Base-by-base conservation (phyloP, 2,113 vertebrate genomes). In the Cyanoderma ruficeps region DNA sequence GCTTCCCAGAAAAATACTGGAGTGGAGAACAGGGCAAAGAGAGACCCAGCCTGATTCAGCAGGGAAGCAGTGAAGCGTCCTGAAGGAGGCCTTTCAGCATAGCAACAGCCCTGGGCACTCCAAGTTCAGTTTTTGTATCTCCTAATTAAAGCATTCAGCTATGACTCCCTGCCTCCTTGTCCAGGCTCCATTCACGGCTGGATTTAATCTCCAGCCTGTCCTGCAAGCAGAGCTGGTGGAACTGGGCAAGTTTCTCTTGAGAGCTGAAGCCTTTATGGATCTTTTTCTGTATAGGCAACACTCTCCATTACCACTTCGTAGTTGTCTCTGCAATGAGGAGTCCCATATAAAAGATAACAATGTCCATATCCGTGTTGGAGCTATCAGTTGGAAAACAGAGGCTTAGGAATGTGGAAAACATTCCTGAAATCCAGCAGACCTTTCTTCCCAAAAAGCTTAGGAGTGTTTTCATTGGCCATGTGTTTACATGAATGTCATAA, bases 281-380 rank as follows among this genome's bases (percentile, higher is more conserved):
- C 7, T 17, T 68, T 72, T 63, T 44, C 28, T 47, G 6, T 30
- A 37, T 24, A 69, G 30, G 15, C 44, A 83, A 16, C 25, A 31
- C 19, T 6, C 8, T 55, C 39, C 50, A 60, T 33, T 35, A 41
- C 39, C 10, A 18, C 19, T 82, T 50, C 30, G 19, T 15, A 59
- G 16, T 9, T 68, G 6, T 44, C 30, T 77, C 39, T 82, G 24
- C 44, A n/a, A 19, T 39, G 24, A 63, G 16, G 39, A 64, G 31
- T 57, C 10, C 42, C 31, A 19, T 20, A 27, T 22, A 11, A 10
- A 72, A 72, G 35, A 28, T 6, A 19, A 6, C 23, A 31, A 55
- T 82, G 14, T 69, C 31, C 41, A 13, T 11, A 14, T 42, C 23
- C 0, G 0, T 65, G 5, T 65, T 70, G 19, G 9, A 41, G 9